These are phyloP conservation scores for Diadophis punctatus DNA, from an alignment of 2,113 vertebrate genomes.

Conservation along the genomic window DNA sequence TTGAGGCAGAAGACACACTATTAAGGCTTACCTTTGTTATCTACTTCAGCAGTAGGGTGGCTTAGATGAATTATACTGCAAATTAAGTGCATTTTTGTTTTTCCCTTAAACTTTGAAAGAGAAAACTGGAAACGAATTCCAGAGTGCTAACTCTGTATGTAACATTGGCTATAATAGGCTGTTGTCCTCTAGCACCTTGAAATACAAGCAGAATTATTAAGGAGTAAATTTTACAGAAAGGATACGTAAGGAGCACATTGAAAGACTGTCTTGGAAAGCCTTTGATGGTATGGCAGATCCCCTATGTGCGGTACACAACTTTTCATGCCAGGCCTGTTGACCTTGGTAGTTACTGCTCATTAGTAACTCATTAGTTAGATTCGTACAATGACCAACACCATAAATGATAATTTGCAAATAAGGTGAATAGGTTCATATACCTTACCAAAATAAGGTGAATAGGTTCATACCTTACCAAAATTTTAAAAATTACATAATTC, in stretches of 20 bases:
- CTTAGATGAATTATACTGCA: constrained; percentile 5
- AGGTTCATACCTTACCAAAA: not conserved
- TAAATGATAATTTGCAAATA: not conserved
- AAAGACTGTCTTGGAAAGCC: not conserved
- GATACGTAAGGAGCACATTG: not conserved
- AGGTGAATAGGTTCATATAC: not conserved
- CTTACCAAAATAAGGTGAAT: not conserved
- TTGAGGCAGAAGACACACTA: not conserved
- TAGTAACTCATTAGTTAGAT: not conserved
- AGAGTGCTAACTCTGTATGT: not conserved
- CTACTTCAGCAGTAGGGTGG: not conserved
- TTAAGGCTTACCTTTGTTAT: not conserved
- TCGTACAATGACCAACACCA: not conserved
- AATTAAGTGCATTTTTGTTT: not conserved
- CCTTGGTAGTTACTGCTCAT: not conserved
- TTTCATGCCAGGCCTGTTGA: not conserved
- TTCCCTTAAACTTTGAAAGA: not conserved
- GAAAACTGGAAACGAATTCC: not conserved
- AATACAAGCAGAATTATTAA: not conserved
- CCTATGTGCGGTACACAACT: not conserved
- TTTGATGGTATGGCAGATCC: not conserved
- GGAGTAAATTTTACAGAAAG: not conserved
- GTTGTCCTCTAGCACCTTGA: not conserved
- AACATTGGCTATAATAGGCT: not conserved
- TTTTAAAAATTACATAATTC: not conserved